Percentiles rank a stretch among this genome's conserved stretches.
Evolutionary conservation across 2,797 vertebrate genomes (phyloP).

Genomic region (Oryzias sinensis): DNA sequence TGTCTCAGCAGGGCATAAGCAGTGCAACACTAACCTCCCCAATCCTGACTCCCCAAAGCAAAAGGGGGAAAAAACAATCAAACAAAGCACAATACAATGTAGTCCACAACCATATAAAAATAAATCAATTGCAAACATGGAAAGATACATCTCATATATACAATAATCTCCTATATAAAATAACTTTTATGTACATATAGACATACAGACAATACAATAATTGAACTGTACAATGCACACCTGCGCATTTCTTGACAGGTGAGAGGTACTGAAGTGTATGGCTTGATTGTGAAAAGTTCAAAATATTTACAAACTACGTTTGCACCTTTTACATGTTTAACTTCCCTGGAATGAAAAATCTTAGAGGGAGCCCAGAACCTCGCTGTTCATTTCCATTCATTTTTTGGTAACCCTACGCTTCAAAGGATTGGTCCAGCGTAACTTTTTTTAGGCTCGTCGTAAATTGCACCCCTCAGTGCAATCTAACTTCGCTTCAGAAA

Average conservation of each 20-base stretch:
- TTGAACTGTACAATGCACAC: conserved; percentile 81
- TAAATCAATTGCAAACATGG: conserved; percentile 83
- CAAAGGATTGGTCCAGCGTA: conserved; percentile 64
- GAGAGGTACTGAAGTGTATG: conserved; percentile 88
- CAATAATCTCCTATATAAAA: conserved; percentile 84
- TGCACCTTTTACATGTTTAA: conserved; percentile 74
- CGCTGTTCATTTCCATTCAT: conserved; percentile 51
- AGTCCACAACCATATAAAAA: conserved; percentile 83
- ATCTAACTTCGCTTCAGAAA: conserved; percentile 61
- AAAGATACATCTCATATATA: conserved; percentile 82
- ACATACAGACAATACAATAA: conserved; percentile 76
- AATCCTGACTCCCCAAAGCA: conserved; percentile 71
- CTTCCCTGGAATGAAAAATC: conserved; percentile 81
- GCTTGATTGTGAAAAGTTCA: conserved; percentile 80
- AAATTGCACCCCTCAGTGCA: conserved; percentile 50
- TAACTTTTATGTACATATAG: conserved; percentile 83
- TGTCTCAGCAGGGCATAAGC: conserved; percentile 80
- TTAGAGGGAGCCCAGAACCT: conserved; percentile 39
- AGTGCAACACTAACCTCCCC: conserved; percentile 78
- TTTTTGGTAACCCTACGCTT: conserved; percentile 58
- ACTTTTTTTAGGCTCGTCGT: conserved; percentile 39
- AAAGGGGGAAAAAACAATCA: conserved; percentile 39
- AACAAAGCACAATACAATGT: conserved; percentile 55
- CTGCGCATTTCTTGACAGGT: conserved; percentile 80
- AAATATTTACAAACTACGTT: conserved; percentile 76